These are phyloP conservation scores for Porites lobata DNA, from an alignment of 92 coral and sea anemone species.

Conservation along the genomic window DNA sequence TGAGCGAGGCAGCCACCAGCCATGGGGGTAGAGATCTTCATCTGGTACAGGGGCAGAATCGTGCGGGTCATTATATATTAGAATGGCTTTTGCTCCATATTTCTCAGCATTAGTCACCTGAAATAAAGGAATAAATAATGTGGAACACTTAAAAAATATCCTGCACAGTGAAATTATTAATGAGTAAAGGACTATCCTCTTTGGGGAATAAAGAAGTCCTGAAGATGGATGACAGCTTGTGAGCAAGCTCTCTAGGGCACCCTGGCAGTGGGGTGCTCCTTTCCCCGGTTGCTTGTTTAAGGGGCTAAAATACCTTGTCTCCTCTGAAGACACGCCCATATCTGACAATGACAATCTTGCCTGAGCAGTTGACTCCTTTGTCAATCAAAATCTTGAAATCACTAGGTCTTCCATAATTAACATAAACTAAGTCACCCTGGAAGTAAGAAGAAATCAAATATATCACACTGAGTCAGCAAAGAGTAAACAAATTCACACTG, in stretches of 20 bases:
- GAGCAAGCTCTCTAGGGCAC: too few species aligned
- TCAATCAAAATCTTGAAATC: conserved; percentile 75
- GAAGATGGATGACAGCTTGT: too few species aligned
- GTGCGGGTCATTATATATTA: conserved; percentile 87
- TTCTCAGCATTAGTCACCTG: conserved; percentile 92
- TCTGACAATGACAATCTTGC: conserved; percentile 85
- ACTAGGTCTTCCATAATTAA: conserved; percentile 83
- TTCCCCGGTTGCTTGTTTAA: neutral
- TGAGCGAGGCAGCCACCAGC: conserved; percentile 95
- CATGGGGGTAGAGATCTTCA: conserved; percentile 82
- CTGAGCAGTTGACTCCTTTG: conserved; percentile 72
- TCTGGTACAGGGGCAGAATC: conserved; percentile 95
- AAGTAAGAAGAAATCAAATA: neutral
- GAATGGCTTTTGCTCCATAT: conserved; percentile 80
- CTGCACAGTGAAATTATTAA: too few species aligned
- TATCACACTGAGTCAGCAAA: too few species aligned
- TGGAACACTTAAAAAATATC: too few species aligned
- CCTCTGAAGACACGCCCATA: conserved; percentile 93
- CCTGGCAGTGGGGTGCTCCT: too few species aligned
- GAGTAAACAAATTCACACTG: too few species aligned
- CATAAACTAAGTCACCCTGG: conserved; percentile 86
- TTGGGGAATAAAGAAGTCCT: too few species aligned
- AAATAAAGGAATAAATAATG: neutral
- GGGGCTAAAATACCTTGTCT: conserved; percentile 75
- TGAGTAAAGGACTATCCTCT: too few species aligned